Evolutionary conservation across 2,888 invertebrate genomes (phyloP).

Genomic region (Tortrix viridana): DNA sequence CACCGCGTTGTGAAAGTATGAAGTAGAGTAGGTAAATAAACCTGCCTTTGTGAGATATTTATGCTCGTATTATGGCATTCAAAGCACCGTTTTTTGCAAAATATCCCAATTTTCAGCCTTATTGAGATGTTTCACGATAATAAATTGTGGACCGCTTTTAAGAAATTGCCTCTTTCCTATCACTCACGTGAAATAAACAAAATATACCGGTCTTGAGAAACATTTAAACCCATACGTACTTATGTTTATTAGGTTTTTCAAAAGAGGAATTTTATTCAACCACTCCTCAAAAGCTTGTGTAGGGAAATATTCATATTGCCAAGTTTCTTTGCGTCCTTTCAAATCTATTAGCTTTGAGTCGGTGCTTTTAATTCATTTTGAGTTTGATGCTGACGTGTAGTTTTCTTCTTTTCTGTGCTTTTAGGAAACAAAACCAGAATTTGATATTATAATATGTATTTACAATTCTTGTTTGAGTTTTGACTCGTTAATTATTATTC

Average conservation of each 20-base stretch:
- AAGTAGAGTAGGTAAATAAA: constrained; percentile 1
- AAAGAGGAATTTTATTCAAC: constrained; percentile 24
- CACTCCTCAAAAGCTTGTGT: constrained; percentile 32
- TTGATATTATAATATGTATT: no score
- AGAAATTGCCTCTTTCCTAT: constrained; percentile 43
- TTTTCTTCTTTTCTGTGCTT: no score
- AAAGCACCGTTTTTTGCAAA: constrained; percentile 28
- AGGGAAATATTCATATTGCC: constrained; percentile 33
- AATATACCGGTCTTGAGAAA: constrained; percentile 30
- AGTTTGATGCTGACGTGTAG: constrained; percentile 20
- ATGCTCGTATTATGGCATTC: constrained; percentile 31
- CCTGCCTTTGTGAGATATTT: constrained; percentile 29
- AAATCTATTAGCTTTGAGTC: constrained; percentile 28
- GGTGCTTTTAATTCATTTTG: constrained; percentile 26
- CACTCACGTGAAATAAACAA: constrained; percentile 39
- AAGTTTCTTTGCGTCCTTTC: constrained; percentile 30
- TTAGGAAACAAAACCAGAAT: no score
- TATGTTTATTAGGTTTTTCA: constrained; percentile 35
- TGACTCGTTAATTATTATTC: no score
- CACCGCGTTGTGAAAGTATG: neutral
- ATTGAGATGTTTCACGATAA: constrained; percentile 45
- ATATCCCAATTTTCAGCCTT: constrained; percentile 38
- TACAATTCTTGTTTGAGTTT: no score
- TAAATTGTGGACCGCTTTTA: constrained; percentile 43
- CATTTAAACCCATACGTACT: constrained; percentile 29